Percentiles rank a stretch among this genome's conserved stretches.
These are phyloP conservation scores for Bradypodion ventrale DNA, from an alignment of 2,797 vertebrate genomes.

Conservation along the genomic window DNA sequence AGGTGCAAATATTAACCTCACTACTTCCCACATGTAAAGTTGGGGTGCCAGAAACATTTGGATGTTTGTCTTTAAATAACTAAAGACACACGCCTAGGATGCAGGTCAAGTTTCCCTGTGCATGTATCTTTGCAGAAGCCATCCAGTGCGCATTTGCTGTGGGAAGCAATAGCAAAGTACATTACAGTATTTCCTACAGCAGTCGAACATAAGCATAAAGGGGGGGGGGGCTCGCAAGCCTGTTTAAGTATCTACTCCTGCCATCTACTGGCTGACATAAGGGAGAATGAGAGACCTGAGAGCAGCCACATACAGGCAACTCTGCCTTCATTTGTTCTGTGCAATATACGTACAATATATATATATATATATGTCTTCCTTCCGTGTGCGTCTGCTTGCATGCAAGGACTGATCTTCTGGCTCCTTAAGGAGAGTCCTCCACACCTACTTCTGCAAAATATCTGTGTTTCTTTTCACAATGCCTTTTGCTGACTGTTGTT, in stretches of 20 bases:
- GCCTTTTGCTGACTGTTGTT: slow-evolving; percentile 29
- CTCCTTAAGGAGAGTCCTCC: slow-evolving; percentile 30
- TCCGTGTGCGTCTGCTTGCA: background rate
- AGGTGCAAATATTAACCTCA: background rate
- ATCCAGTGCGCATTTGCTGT: background rate
- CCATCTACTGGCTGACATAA: slow-evolving; percentile 18
- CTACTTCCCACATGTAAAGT: background rate
- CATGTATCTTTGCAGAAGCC: background rate
- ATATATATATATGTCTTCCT: background rate
- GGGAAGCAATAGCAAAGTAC: background rate
- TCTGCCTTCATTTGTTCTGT: background rate
- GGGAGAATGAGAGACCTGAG: background rate
- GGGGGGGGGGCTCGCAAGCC: background rate
- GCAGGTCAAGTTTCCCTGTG: background rate
- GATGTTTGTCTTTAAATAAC: background rate
- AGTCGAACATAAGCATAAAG: background rate
- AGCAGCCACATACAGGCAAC: no score
- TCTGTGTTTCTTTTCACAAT: slow-evolving; percentile 18
- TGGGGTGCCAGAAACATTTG: background rate
- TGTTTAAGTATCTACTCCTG: background rate
- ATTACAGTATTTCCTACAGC: background rate
- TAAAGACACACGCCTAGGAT: background rate
- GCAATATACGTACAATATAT: accelerated
- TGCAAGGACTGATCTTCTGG: slow-evolving; percentile 32
- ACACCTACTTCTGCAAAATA: accelerated